Conservation (phyloP, 1,140 invertebrate genomes). For the Nomia melanderi region DNA sequence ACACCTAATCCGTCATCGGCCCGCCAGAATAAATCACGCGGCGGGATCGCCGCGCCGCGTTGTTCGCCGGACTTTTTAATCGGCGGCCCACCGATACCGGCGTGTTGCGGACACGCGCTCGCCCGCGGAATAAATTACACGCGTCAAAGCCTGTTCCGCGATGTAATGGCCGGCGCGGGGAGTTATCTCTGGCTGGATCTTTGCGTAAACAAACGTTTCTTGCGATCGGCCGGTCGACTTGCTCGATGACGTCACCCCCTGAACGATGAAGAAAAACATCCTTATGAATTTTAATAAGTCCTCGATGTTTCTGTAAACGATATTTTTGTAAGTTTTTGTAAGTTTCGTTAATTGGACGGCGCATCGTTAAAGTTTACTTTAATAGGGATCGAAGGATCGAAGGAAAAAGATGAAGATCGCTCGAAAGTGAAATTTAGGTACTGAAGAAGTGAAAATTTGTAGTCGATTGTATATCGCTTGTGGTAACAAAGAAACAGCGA, state of each 20-base stretch:
- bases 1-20: constrained; percentile 20
- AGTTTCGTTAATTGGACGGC: no score
- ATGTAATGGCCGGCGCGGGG: constrained; percentile 1
- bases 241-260: constrained; percentile 36
- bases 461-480: no score
- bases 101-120: constrained; percentile 29
- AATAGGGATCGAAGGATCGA: no score
- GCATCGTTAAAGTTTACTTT: no score
- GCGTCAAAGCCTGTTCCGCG: constrained; percentile 16
- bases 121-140: constrained; percentile 48
- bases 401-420: no score
- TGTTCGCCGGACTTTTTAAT: constrained; percentile 4
- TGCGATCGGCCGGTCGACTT: constrained; percentile 19
- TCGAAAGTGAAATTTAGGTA: no score
- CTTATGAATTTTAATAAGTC: no score
- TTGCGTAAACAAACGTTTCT: constrained; percentile 21
- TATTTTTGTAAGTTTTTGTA: no score
- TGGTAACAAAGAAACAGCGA: no score
- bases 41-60: constrained; percentile 5
- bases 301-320: no score
- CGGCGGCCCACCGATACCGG: background rate
- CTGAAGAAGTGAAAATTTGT: no score
- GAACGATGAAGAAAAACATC: no score
- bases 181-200: constrained; percentile 9
- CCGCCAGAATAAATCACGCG: constrained; percentile 27